Conservation (phyloP, 2,888 invertebrate species). For the Rhingia rostrata region DNA sequence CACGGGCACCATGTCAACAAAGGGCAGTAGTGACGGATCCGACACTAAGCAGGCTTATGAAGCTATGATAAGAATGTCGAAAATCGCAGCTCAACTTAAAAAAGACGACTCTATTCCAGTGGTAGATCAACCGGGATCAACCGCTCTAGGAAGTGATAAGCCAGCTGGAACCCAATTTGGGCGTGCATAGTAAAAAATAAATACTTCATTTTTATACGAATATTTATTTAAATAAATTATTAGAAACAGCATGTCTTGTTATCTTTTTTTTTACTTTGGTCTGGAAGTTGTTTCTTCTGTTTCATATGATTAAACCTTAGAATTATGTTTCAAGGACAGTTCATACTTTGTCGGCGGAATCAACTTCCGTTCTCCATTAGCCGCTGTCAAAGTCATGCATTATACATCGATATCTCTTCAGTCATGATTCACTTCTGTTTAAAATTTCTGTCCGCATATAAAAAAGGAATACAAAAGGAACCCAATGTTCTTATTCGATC, state of each 20-base stretch:
- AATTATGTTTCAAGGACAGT: background rate
- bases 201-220: constrained; percentile 52
- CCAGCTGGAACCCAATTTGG: constrained; percentile 1
- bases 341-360: constrained; percentile 4
- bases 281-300: no score
- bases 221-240: constrained; percentile 52
- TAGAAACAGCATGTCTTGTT: constrained; percentile 4
- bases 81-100: constrained; percentile 57
- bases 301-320: no score
- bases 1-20: background rate
- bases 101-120: constrained; percentile 31
- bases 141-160: constrained; percentile 2
- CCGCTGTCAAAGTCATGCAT: background rate
- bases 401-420: constrained; percentile 7
- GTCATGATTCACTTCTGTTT: constrained; percentile 52
- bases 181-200: background rate
- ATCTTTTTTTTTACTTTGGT: background rate
- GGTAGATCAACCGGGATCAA: background rate
- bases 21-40: constrained; percentile 4
- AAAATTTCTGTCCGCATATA: constrained; percentile 41
- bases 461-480: constrained; percentile 35
- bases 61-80: constrained; percentile 59
- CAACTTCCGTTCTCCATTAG: constrained; percentile 55
- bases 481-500: constrained; percentile 31
- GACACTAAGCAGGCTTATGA: constrained; percentile 45